phyloP scores from a whole-genome alignment of 2,797 vertebrate genomes.

The Hoplostethus mediterraneus region DNA sequence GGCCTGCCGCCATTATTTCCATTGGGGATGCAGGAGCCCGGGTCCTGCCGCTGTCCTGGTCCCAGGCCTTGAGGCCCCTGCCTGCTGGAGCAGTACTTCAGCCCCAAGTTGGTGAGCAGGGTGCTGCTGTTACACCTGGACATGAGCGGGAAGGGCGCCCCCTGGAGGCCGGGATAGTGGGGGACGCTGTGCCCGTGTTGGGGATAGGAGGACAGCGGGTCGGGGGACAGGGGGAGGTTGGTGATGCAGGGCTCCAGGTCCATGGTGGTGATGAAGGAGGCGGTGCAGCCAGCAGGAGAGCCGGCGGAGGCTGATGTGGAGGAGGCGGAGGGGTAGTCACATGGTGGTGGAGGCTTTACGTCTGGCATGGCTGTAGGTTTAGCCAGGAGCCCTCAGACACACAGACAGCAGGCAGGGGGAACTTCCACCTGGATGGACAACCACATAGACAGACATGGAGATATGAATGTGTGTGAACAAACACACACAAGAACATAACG shows the following conservation, averaged over 20 bases:
- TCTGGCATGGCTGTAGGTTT: conserved; percentile 80
- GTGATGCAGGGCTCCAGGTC: conserved; percentile 85
- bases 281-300: conserved; percentile 80
- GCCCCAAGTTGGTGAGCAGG: conserved; percentile 85
- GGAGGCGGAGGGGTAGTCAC: conserved; percentile 83
- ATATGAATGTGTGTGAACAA: too few species aligned
- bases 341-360: conserved; percentile 83
- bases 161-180: conserved; percentile 82
- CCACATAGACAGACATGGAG: conserved; percentile 1
- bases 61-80: conserved; percentile 59
- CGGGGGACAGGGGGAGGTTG: conserved; percentile 82
- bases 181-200: conserved; percentile 74
- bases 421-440: conserved; percentile 51
- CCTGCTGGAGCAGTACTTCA: conserved; percentile 84
- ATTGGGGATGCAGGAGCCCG: conserved; percentile 45
- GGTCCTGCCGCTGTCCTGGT: conserved; percentile 30
- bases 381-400: conserved; percentile 58
- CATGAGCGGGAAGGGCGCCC: conserved; percentile 72
- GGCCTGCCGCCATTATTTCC: conserved; percentile 79
- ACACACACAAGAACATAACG: too few species aligned
- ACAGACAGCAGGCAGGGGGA: conserved; percentile 37
- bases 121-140: conserved; percentile 85
- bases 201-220: conserved; percentile 79
- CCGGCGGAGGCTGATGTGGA: conserved; percentile 70
- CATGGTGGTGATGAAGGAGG: conserved; percentile 62